Evolutionary conservation across 2,888 invertebrate species (phyloP), one percentile per base, ranked within the genome.

Genomic region (Xestia rhomboidea): DNA sequence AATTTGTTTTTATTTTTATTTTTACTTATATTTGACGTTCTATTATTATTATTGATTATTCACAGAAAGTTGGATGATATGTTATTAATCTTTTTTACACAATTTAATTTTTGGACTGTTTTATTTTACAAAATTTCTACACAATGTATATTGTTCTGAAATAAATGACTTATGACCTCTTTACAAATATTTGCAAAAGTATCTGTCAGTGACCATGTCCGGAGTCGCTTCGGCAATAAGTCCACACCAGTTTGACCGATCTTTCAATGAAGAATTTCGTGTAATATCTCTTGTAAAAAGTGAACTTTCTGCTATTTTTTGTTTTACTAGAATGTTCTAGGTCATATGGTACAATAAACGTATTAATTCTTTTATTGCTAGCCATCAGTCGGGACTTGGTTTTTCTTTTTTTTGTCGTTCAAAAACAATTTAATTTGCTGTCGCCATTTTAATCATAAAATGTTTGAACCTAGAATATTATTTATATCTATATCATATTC

Each of bases 351-450:
- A 76, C 60, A 68, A 72, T 66, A 71, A 73, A 73, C 73, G 73
- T 82, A 64, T 64, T 73, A 64, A 77, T 83, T 72, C 66, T 38
- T 86, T 83, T 75, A 83, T 83, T 72, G 51, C 41, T 46, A 51
- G 68, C 64, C 44, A 74, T 83, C 73, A 74, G 30, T 49, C 34
- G 41, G 10, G 62, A 70, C 34, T 57, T 64, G 11, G 15, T 51
- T 18, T 18, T 44, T 34, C 7, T 0, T 34, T 67, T 67, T 49
- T 76, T 66, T 54, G 6, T 66, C 62, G 38, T 64, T 60, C 21
- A 27, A 27, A 34, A 72, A 38, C 18, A 27, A 21, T 38, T 41
- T 63, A 21, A 38, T 27, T 27, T 18, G 1, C 1, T 18, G n/a
- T 49, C 24, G 75, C 60, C 24, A 30, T 62, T 75, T 75, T 41